A percentile compares a stretch with the other conserved stretches of the same genome.
Evolutionary conservation across 2,888 invertebrate species (phyloP).

Genomic region (Phaonia tiefii): DNA sequence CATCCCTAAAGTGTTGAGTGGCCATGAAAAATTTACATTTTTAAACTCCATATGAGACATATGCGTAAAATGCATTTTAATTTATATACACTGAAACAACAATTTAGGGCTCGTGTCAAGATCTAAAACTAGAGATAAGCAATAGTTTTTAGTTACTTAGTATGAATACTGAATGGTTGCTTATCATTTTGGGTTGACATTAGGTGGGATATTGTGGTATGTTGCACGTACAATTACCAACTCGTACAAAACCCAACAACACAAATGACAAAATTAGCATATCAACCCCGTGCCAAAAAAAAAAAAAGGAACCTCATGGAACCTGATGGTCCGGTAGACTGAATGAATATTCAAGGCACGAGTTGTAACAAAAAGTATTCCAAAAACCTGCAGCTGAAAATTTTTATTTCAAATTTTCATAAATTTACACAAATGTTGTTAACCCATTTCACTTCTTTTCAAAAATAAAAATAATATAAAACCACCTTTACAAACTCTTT

Average conservation of each 20-base stretch:
- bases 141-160: conserved; percentile 41
- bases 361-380: neutral
- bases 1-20: conserved; percentile 64
- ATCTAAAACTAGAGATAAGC: conserved; percentile 59
- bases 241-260: neutral
- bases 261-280: conserved; percentile 59
- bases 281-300: conserved; percentile 66
- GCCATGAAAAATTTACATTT: conserved; percentile 60
- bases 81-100: neutral
- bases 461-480: too few relatives aligned
- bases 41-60: conserved; percentile 10
- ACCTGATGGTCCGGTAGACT: too few relatives aligned
- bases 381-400: neutral
- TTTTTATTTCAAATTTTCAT: neutral
- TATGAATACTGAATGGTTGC: too few relatives aligned
- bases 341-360: neutral
- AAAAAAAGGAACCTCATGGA: neutral
- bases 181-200: neutral
- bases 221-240: neutral
- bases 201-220: conserved; percentile 22
- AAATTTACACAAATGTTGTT: neutral
- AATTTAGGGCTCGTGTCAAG: conserved; percentile 64
- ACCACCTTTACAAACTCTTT: conserved; percentile 6
- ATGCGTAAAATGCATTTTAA: conserved; percentile 36
- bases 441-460: too few relatives aligned